Evolutionary conservation across 2,888 invertebrate species (phyloP).

Genomic region (Lymantria monacha): DNA sequence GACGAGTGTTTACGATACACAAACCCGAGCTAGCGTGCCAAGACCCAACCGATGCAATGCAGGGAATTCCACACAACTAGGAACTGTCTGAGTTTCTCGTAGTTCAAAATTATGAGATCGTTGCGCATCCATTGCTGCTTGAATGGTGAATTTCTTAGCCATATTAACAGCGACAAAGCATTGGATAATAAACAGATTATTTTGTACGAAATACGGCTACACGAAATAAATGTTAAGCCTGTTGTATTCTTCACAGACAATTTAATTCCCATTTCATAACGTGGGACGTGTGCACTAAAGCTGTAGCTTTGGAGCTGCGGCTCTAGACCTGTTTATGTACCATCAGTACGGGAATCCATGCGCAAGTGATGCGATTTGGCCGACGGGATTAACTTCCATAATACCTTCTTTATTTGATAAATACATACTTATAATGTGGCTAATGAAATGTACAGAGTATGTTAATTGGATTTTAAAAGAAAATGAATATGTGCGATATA

Average conservation of each 20-base stretch:
- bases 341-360: conserved; percentile 47
- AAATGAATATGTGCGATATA: too few species aligned
- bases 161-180: conserved; percentile 18
- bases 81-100: background rate
- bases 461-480: too few species aligned
- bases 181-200: conserved; percentile 23
- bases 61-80: conserved; percentile 39
- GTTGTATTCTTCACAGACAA: conserved; percentile 69
- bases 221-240: conserved; percentile 51
- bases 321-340: conserved; percentile 31
- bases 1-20: conserved; percentile 36
- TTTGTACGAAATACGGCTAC: conserved; percentile 12
- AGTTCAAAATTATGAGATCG: background rate
- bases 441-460: too few species aligned
- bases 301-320: conserved; percentile 24
- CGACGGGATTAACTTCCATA: conserved; percentile 1
- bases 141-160: background rate
- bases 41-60: conserved; percentile 42
- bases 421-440: too few species aligned
- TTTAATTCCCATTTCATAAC: conserved; percentile 70
- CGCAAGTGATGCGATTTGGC: conserved; percentile 41
- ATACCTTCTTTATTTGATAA: too few species aligned
- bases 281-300: conserved; percentile 43
- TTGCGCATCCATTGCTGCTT: conserved; percentile 30
- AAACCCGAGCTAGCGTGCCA: conserved; percentile 32